Percentiles rank a stretch among this genome's conserved stretches.
Evolutionary conservation across 2,797 vertebrate genomes (phyloP).

Genomic region (Eleutherodactylus coqui): DNA sequence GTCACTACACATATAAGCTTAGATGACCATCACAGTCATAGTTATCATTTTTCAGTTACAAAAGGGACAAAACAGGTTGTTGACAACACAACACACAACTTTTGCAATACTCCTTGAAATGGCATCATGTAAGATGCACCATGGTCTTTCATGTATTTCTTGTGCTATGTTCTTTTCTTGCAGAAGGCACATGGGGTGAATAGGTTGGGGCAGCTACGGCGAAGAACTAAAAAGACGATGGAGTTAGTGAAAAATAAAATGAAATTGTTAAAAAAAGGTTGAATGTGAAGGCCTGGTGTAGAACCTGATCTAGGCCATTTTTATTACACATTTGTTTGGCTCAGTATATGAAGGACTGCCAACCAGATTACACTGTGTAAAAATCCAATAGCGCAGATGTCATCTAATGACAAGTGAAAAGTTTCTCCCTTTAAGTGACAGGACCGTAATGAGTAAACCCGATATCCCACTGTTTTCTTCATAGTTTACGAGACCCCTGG

Average conservation of each 20-base stretch:
- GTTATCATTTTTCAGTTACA: not conserved
- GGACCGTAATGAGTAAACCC: not conserved
- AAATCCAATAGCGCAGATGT: not conserved
- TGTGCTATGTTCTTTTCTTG: not conserved
- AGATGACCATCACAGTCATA: not conserved
- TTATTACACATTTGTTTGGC: slow-evolving; percentile 18
- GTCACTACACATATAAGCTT: not conserved
- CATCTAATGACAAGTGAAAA: not conserved
- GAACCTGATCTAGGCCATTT: not conserved
- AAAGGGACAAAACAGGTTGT: no score
- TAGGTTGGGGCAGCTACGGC: not conserved
- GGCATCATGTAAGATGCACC: not conserved
- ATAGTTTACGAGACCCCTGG: not conserved
- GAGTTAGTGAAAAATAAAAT: not conserved
- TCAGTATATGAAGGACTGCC: slow-evolving; percentile 30
- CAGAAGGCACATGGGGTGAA: not conserved
- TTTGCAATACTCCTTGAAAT: no score
- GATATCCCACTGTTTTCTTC: slow-evolving; percentile 48
- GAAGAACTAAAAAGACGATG: not conserved
- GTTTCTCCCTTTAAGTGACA: not conserved
- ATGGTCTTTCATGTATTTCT: not conserved
- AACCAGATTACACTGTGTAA: not conserved
- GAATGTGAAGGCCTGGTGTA: not conserved
- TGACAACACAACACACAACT: no score
- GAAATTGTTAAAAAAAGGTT: not conserved